A percentile compares a stretch with the other conserved stretches of the same genome.
phyloP scores from a whole-genome alignment of 2,113 vertebrate genomes.

The Atlantisia rogersi region DNA sequence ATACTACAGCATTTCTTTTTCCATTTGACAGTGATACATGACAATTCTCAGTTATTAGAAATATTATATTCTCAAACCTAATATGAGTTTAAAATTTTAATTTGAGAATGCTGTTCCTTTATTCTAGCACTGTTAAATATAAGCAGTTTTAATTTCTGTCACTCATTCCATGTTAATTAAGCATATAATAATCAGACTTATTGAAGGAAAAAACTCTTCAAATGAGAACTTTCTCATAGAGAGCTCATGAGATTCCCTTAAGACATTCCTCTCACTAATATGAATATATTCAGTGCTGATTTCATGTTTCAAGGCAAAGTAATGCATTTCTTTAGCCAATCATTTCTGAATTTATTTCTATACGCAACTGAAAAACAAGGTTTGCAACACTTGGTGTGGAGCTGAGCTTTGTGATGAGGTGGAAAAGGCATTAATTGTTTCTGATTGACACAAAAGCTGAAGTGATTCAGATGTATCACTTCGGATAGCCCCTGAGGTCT shows the following conservation, averaged over 20 bases:
- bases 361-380: neutral
- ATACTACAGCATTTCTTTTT: neutral
- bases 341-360: neutral
- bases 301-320: neutral
- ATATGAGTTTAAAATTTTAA: neutral
- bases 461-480: neutral
- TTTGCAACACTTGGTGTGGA: neutral
- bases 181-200: neutral
- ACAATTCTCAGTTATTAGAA: neutral
- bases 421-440: neutral
- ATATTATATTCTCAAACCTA: neutral
- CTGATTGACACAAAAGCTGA: neutral
- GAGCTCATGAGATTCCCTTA: neutral
- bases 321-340: neutral
- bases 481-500: neutral
- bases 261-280: neutral
- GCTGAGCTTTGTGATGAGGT: neutral
- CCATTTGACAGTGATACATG: neutral
- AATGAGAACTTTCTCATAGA: neutral
- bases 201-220: neutral
- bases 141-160: neutral
- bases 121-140: neutral
- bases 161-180: neutral
- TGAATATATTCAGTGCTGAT: neutral
- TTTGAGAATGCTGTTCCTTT: neutral